Percentiles rank a stretch among this genome's conserved stretches.
These are phyloP conservation scores for Emmelina monodactyla DNA, from an alignment of 2,888 invertebrate species.

Conservation along the genomic window DNA sequence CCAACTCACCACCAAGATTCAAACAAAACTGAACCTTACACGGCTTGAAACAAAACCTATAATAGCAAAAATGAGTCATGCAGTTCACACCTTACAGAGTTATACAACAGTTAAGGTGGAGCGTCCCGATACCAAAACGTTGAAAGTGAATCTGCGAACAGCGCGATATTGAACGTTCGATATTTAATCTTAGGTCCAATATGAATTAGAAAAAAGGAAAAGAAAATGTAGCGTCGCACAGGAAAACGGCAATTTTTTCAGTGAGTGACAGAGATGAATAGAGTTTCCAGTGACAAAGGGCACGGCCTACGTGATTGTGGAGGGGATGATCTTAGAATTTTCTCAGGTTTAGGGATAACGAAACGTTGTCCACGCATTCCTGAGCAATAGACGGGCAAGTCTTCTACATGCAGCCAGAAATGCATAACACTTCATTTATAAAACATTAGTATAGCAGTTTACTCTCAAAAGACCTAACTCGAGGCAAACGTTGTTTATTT, in stretches of 20 bases:
- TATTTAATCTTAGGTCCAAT: neutral
- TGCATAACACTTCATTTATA: slow-evolving; percentile 42
- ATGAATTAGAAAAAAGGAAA: slow-evolving; percentile 5
- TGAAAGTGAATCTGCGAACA: slow-evolving; percentile 14
- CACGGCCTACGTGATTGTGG: slow-evolving; percentile 54
- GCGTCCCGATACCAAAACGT: slow-evolving; percentile 20
- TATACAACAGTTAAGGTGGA: slow-evolving; percentile 17
- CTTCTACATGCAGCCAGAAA: too few relatives aligned
- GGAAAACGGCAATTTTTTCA: slow-evolving; percentile 53
- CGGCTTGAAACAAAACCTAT: neutral
- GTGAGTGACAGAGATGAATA: slow-evolving; percentile 50
- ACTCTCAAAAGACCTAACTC: slow-evolving; percentile 59
- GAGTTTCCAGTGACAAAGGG: slow-evolving; percentile 55
- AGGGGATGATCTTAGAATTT: slow-evolving; percentile 56
- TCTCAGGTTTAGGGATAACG: neutral
- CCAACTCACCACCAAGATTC: slow-evolving; percentile 11
- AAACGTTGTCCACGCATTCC: neutral
- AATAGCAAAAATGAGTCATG: too few relatives aligned
- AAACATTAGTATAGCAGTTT: slow-evolving; percentile 46
- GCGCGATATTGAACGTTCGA: slow-evolving; percentile 18
- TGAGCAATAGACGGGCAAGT: too few relatives aligned
- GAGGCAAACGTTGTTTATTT: slow-evolving; percentile 63
- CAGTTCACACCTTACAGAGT: slow-evolving; percentile 10
- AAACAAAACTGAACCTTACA: slow-evolving; percentile 10
- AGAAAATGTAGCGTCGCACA: slow-evolving; percentile 34